Evolutionary conservation across 2,888 invertebrate genomes (phyloP).

Genomic region (Hypercompe scribonia): DNA sequence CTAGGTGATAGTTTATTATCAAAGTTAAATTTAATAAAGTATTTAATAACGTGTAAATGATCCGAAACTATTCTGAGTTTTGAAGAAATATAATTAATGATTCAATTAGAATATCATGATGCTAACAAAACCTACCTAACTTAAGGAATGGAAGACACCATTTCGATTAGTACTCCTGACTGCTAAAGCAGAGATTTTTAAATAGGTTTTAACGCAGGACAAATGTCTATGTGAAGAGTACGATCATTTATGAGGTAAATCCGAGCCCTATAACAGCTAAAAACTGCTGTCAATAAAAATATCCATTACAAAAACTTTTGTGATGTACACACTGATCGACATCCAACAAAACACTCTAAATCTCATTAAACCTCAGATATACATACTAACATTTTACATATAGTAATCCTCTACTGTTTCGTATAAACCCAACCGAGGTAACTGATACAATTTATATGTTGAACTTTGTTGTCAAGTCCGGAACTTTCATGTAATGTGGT

Average conservation of each 20-base stretch:
- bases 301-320: neutral
- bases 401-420: neutral
- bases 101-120: neutral
- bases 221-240: neutral
- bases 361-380: neutral
- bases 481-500: conserved; percentile 68
- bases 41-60: neutral
- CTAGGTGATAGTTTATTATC: neutral
- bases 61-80: neutral
- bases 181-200: neutral
- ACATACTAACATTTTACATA: conserved; percentile 42
- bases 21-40: neutral
- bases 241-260: neutral
- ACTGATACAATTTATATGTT: conserved; percentile 69
- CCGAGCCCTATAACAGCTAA: neutral
- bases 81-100: too few species aligned
- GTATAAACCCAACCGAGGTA: conserved; percentile 54
- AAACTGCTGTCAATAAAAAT: neutral
- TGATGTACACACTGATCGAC: neutral
- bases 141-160: too few species aligned
- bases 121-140: neutral
- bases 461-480: conserved; percentile 55
- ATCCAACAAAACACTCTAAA: neutral
- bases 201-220: too few species aligned
- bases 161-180: neutral